Percentiles rank a stretch among this genome's conserved stretches.
Conservation (phyloP, 1,140 invertebrate species). For the Centruroides sculpturatus region DNA sequence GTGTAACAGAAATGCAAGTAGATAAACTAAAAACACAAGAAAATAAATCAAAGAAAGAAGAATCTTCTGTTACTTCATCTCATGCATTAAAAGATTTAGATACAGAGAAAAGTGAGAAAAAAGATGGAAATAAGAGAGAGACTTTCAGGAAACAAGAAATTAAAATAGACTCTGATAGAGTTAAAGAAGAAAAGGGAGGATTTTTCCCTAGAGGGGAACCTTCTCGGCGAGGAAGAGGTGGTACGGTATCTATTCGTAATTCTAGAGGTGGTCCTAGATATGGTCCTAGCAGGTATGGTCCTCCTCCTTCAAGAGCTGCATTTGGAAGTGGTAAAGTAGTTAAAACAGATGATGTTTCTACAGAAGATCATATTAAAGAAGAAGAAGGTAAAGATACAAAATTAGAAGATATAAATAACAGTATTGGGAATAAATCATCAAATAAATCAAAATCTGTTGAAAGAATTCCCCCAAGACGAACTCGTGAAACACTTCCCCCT, state of each 20-base stretch:
- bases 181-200: slow-evolving; percentile 20
- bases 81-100: slow-evolving; percentile 7
- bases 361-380: slow-evolving; percentile 11
- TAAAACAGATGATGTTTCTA: slow-evolving; percentile 12
- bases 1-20: slow-evolving; percentile 14
- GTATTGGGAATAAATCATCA: slow-evolving; percentile 2
- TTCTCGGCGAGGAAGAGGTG: slow-evolving; percentile 48
- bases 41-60: slow-evolving; percentile 4
- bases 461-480: slow-evolving; percentile 10
- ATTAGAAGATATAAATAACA: slow-evolving; percentile 5
- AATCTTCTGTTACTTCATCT: slow-evolving; percentile 1
- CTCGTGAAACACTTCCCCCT: slow-evolving; percentile 17
- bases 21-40: no score
- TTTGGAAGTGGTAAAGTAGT: slow-evolving; percentile 30
- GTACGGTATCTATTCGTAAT: slow-evolving; percentile 23
- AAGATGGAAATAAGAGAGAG: slow-evolving; percentile 11
- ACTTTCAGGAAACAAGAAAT: slow-evolving; percentile 3
- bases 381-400: slow-evolving; percentile 2
- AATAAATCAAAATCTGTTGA: slow-evolving; percentile 11
- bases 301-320: slow-evolving; percentile 55
- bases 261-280: slow-evolving; percentile 40
- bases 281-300: slow-evolving; percentile 39
- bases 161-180: slow-evolving; percentile 3
- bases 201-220: slow-evolving; percentile 69
- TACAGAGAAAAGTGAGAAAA: slow-evolving; percentile 12